Evolutionary conservation across 2,113 vertebrate species (phyloP).

Genomic region (Lophotis ruficrista): DNA sequence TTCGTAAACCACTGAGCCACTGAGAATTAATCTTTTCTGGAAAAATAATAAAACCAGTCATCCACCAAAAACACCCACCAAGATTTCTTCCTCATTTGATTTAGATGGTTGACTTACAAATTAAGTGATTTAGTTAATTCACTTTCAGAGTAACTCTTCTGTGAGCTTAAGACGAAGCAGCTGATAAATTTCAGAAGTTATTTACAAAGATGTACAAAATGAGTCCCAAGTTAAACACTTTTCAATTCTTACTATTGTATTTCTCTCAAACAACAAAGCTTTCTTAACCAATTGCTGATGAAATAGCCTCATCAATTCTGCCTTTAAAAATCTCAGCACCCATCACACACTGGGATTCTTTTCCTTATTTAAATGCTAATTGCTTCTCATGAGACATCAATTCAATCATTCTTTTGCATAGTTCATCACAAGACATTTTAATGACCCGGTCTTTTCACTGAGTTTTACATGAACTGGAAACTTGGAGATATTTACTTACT

Average conservation of each 20-base stretch:
- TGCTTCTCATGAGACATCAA: slow-evolving; percentile 65
- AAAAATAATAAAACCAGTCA: neutral
- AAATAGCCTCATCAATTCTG: slow-evolving; percentile 69
- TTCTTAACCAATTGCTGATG: slow-evolving; percentile 53
- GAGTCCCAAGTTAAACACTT: neutral
- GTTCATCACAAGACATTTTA: neutral
- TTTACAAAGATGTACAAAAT: neutral
- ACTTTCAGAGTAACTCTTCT: neutral
- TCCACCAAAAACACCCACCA: neutral
- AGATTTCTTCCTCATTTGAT: neutral
- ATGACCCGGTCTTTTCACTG: neutral
- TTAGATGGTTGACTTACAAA: neutral
- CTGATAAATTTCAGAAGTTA: neutral
- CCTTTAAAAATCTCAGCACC: slow-evolving; percentile 14
- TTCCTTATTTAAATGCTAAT: slow-evolving; percentile 61
- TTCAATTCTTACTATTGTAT: neutral
- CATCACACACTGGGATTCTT: neutral
- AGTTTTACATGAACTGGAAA: neutral
- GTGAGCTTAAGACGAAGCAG: neutral
- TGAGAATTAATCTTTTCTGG: neutral
- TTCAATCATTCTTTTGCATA: neutral
- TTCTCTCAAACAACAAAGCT: neutral
- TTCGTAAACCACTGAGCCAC: neutral
- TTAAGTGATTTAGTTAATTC: neutral
- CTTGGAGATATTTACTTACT: neutral